Conservation (phyloP, 2,888 invertebrate genomes). For the Thalpophila matura region DNA sequence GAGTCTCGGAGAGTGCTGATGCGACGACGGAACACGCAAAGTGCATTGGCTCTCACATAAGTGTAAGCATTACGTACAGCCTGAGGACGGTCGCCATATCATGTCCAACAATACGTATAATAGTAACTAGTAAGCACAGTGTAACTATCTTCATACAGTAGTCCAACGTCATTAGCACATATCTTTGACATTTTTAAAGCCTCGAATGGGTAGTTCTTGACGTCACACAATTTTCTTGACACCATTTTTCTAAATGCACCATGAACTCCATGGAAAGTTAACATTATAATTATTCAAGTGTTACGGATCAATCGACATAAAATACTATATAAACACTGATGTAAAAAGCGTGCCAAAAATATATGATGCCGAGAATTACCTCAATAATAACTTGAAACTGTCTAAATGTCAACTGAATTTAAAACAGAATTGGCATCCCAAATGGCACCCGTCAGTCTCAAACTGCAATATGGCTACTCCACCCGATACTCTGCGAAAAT, state of each 20-base stretch:
- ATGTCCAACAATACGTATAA: conserved; percentile 46
- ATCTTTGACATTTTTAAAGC: conserved; percentile 4
- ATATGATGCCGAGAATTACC: conserved; percentile 17
- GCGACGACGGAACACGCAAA: conserved; percentile 21
- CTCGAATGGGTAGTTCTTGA: conserved; percentile 8
- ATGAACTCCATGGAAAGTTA: background rate
- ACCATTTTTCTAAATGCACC: background rate
- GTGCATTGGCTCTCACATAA: conserved; percentile 52
- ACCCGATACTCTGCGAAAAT: background rate
- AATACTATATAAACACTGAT: background rate
- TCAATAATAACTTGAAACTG: conserved; percentile 12
- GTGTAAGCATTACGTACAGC: conserved; percentile 51
- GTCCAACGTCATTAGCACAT: background rate
- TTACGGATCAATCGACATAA: no score
- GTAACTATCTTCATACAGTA: conserved; percentile 4
- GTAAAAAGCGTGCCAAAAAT: background rate
- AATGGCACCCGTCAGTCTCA: conserved; percentile 14
- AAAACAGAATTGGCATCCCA: conserved; percentile 3
- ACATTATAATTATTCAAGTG: background rate
- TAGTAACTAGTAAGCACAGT: conserved; percentile 33
- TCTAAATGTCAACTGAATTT: conserved; percentile 9
- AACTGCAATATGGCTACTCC: conserved; percentile 12
- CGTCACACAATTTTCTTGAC: background rate
- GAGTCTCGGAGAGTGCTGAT: conserved; percentile 90
- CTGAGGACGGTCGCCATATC: conserved; percentile 23